phyloP scores from a whole-genome alignment of 2,113 vertebrate genomes.

The Pituophis catenifer region DNA sequence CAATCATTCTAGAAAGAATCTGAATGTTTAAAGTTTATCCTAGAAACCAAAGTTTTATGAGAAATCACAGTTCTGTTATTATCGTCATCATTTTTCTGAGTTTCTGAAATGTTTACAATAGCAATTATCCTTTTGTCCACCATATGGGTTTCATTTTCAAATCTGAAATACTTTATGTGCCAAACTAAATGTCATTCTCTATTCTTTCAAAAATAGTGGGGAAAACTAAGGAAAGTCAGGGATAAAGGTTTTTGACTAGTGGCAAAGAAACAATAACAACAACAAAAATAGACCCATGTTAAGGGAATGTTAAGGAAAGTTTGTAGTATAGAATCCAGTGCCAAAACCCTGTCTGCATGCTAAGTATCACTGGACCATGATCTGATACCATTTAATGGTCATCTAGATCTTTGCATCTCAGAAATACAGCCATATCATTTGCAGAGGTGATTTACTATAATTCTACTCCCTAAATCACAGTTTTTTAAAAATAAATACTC shows the following conservation, averaged over 20 bases:
- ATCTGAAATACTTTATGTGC: fast-evolving
- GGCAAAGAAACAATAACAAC: not conserved
- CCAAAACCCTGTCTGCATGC: not conserved
- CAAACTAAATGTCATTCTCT: not conserved
- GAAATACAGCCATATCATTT: not conserved
- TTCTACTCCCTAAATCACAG: not conserved
- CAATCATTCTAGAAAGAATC: constrained; percentile 28
- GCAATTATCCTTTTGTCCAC: not conserved
- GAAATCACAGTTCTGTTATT: constrained; percentile 1
- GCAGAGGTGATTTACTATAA: not conserved
- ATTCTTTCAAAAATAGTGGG: constrained; percentile 18
- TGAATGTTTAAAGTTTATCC: not conserved
- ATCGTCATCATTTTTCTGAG: not conserved
- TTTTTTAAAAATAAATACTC: not conserved
- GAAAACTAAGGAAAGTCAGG: not conserved
- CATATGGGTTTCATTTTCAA: not conserved
- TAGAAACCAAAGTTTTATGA: not conserved
- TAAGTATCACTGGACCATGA: not conserved
- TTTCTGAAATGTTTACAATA: not conserved
- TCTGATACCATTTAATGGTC: not conserved
- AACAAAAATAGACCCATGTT: not conserved
- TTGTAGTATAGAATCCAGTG: not conserved
- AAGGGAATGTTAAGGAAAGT: not conserved
- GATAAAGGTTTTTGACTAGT: not conserved
- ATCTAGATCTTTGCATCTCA: not conserved